A percentile compares a stretch with the other conserved stretches of the same genome.
Evolutionary conservation across 1,140 invertebrate genomes (phyloP).

Genomic region (Camponotus floridanus): DNA sequence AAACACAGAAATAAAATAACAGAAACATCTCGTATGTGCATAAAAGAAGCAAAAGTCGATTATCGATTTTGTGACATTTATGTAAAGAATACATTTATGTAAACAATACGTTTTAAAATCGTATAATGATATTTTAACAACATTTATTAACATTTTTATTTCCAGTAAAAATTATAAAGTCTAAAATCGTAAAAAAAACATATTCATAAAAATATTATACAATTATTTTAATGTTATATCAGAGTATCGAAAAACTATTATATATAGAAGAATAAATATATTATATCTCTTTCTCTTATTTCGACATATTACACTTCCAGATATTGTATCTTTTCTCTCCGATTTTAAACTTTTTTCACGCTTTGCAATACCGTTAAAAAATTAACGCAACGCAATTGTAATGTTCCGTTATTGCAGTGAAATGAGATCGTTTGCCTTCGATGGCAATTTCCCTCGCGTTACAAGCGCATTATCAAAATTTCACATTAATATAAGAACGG

Average conservation of each 20-base stretch:
- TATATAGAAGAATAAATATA: conserved; percentile 4
- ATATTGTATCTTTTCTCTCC: conserved; percentile 12
- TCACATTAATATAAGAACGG: conserved; percentile 42
- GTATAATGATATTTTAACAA: not conserved
- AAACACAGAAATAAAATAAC: not conserved
- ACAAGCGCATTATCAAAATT: conserved; percentile 44
- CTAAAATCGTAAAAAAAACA: not conserved
- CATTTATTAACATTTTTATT: not conserved
- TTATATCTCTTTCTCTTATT: not conserved
- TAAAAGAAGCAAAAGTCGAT: not conserved
- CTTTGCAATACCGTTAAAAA: conserved; percentile 8
- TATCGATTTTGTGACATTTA: not conserved
- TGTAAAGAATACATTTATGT: no score
- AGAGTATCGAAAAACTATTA: conserved; percentile 10
- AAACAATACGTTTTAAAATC: not conserved
- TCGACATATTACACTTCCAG: not conserved
- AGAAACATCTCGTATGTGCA: not conserved
- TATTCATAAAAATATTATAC: not conserved
- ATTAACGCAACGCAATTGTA: conserved; percentile 1
- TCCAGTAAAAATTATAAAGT: conserved; percentile 17
- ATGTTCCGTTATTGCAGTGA: conserved; percentile 32
- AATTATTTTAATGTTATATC: not conserved
- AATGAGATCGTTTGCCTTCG: conserved; percentile 20
- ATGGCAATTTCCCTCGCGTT: conserved; percentile 28
- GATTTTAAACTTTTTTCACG: not conserved